Base-by-base conservation (phyloP, 2,113 vertebrate species). In the Cryptomyrus ogoouensis region DNA sequence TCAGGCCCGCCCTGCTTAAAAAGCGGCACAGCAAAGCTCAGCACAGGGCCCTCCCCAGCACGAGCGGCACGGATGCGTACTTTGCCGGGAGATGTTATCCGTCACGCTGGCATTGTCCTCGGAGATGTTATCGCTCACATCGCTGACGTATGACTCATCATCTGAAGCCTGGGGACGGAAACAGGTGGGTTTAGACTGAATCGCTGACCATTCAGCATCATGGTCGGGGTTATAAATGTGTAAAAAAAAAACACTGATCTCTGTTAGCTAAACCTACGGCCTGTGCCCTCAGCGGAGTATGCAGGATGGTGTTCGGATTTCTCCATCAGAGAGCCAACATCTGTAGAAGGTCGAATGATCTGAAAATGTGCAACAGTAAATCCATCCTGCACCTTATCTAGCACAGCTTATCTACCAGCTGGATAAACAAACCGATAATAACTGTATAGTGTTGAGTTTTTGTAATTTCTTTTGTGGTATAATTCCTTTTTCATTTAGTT, bases 111-210 rank as follows among this genome's bases (percentile, higher is more conserved):
- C 98, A 93, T 99, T 99, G 96, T 99, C 98, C 95, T 99, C 98
- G 17, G 98, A 99, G 96, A 99, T 98, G 92, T 99, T 99, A 95
- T 99, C 98, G 92, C 98, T 99, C 96, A 99, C 98, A 94, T 99
- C 98, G 90, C 98, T 99, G 95, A 99, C 97, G 90, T 99, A 99
- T 93, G 98, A 99, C 94, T 99, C 98, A 93, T 99, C 98, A 92
- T 99, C 98, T 92, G 98, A 99, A 93, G 97, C 98, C 98, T 99
- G 93, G 3, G 86, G 15, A 87, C 15, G 5, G 17, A 47, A 8
- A 42, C 24, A 24, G 39, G 53, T 19, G 58, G 2, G 44, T 56
- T 31, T 46, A 13, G 70, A 89, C 19, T 85, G 35, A 62, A 50
- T 47, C 5, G 46, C 39, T 24, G 27, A 19, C 35, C 35, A n/a